A percentile compares a stretch with the other conserved stretches of the same genome.
Evolutionary conservation across 2,797 vertebrate genomes (phyloP).

Genomic region (Sphenodon punctatus): DNA sequence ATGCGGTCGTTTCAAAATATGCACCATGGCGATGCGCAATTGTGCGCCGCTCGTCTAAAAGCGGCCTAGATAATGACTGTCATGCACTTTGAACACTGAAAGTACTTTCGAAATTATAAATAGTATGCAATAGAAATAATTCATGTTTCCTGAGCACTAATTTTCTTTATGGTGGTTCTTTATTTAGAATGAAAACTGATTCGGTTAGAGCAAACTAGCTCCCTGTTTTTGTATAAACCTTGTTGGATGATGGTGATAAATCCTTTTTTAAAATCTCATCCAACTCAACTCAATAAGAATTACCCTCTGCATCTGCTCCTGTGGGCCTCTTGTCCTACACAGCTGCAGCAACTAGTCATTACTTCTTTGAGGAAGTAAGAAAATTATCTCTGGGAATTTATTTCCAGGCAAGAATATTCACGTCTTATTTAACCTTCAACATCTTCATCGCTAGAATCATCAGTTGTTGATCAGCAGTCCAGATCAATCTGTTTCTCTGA

Average conservation of each 20-base stretch:
- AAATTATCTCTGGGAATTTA: slow-evolving; percentile 61
- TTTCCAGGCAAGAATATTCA: slow-evolving; percentile 58
- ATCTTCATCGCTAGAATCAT: slow-evolving; percentile 57
- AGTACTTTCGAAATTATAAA: too few relatives aligned
- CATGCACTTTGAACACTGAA: too few relatives aligned
- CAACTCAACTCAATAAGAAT: slow-evolving; percentile 31
- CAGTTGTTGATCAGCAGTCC: slow-evolving; percentile 65
- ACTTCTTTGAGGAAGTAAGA: slow-evolving; percentile 42
- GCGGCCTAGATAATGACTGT: too few relatives aligned
- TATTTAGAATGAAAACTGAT: slow-evolving; percentile 13
- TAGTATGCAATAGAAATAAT: too few relatives aligned
- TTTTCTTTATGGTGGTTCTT: background rate
- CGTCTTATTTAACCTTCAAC: slow-evolving; percentile 45
- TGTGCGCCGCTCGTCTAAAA: too few relatives aligned
- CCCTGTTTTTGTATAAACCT: background rate
- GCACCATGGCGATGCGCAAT: too few relatives aligned
- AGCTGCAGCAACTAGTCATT: slow-evolving; percentile 51
- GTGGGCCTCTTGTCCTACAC: slow-evolving; percentile 44
- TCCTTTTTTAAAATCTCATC: slow-evolving; percentile 23
- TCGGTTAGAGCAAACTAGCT: background rate
- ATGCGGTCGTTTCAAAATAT: too few relatives aligned
- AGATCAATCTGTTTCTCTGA: slow-evolving; percentile 60
- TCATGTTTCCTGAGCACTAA: rapidly evolving
- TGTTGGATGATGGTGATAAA: background rate
- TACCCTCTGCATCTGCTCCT: slow-evolving; percentile 61